These are phyloP conservation scores for Notarius quadriscutis DNA, from an alignment of 2,113 vertebrate genomes.

Conservation along the genomic window DNA sequence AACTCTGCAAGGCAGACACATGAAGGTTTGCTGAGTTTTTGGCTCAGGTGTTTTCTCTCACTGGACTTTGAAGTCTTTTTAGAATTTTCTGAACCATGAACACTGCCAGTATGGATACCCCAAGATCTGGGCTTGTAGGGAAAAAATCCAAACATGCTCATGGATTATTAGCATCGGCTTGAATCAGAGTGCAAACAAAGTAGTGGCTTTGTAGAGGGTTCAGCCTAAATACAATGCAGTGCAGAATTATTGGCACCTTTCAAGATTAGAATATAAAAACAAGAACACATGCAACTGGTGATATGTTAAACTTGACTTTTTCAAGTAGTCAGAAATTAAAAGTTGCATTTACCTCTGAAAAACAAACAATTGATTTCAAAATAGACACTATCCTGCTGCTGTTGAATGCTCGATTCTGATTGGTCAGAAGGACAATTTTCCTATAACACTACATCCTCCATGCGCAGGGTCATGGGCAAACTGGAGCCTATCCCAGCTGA, in stretches of 20 bases:
- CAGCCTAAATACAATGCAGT: neutral
- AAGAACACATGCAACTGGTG: neutral
- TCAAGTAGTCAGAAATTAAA: neutral
- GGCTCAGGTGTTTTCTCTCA: constrained; percentile 5
- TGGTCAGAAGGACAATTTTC: neutral
- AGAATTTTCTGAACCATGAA: neutral
- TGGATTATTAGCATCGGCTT: neutral
- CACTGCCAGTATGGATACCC: neutral
- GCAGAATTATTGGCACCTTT: neutral
- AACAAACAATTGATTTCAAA: neutral
- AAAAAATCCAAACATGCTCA: neutral
- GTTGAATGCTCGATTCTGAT: neutral
- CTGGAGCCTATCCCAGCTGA: no score
- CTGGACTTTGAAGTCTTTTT: neutral
- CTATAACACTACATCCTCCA: no score
- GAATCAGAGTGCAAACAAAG: neutral
- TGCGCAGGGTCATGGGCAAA: no score
- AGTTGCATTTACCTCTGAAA: neutral
- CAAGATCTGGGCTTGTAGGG: neutral
- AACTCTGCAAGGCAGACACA: neutral
- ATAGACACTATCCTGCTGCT: neutral
- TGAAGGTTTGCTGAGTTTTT: neutral
- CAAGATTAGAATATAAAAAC: neutral
- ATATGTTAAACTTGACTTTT: neutral
- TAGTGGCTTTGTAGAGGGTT: neutral